These are phyloP conservation scores for Melanotus villosus DNA, from an alignment of 2,888 invertebrate species.

Conservation along the genomic window DNA sequence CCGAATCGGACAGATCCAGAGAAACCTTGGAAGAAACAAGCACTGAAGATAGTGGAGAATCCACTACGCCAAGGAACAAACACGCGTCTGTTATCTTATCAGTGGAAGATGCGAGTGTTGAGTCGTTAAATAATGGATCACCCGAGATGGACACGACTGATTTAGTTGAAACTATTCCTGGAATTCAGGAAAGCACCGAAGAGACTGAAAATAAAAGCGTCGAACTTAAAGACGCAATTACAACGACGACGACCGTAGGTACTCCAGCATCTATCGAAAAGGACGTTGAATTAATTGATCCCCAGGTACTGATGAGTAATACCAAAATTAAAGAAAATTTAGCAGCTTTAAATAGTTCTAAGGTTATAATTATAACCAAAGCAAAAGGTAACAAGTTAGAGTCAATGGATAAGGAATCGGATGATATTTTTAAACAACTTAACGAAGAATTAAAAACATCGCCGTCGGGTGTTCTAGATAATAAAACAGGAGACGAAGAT, in stretches of 20 bases:
- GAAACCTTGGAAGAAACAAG: constrained; percentile 60
- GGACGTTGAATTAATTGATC: constrained; percentile 60
- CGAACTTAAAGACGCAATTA: constrained; percentile 60
- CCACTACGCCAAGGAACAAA: constrained; percentile 56
- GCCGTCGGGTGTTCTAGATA: constrained; percentile 40
- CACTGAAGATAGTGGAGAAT: constrained; percentile 60
- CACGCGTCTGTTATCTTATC: constrained; percentile 55
- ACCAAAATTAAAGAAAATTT: constrained; percentile 15
- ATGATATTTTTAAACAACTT: constrained; percentile 59
- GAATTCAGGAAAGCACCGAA: constrained; percentile 43
- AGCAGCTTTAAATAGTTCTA: constrained; percentile 6
- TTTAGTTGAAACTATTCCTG: constrained; percentile 59
- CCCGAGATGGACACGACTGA: constrained; percentile 51
- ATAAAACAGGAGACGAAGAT: constrained; percentile 55
- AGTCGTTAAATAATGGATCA: constrained; percentile 43
- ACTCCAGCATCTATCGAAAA: neutral
- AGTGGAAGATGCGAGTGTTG: constrained; percentile 63
- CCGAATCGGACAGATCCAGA: constrained; percentile 40
- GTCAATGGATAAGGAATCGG: constrained; percentile 45
- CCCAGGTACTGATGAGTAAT: constrained; percentile 23
- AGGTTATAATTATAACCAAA: neutral
- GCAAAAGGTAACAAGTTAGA: neutral
- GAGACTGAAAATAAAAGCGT: constrained; percentile 64
- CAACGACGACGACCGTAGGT: neutral
- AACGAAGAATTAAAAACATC: constrained; percentile 57